Conservation (phyloP, 2,113 vertebrate species). For the Hepsetus odoe region DNA sequence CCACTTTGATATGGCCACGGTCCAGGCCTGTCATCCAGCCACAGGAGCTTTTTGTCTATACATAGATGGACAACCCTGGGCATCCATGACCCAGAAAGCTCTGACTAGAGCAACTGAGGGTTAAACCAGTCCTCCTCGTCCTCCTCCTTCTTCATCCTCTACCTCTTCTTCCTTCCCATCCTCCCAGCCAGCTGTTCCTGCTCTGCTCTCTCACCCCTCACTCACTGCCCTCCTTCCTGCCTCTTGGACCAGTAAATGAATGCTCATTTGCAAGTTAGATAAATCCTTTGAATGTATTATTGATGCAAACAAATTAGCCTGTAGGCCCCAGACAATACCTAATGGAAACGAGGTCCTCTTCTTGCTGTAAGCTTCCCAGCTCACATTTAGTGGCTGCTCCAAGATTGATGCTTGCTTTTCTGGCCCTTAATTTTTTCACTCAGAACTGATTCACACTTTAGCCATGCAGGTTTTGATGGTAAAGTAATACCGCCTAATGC, state of each 20-base stretch:
- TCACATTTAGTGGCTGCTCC: constrained; percentile 71
- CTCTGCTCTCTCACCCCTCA: constrained; percentile 28
- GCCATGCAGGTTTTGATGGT: constrained; percentile 72
- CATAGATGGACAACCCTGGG: constrained; percentile 4
- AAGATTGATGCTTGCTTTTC: constrained; percentile 83
- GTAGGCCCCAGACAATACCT: constrained; percentile 80
- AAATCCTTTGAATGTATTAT: constrained; percentile 82
- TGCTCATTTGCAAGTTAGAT: constrained; percentile 84
- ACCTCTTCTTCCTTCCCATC: neutral
- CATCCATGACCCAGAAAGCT: constrained; percentile 20
- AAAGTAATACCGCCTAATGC: constrained; percentile 72
- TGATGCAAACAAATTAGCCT: constrained; percentile 82
- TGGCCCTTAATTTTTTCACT: constrained; percentile 83
- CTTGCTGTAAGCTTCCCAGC: constrained; percentile 74
- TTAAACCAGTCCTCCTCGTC: constrained; percentile 67
- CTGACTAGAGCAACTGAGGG: constrained; percentile 48
- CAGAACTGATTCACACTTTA: constrained; percentile 77
- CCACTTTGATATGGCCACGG: constrained; percentile 11
- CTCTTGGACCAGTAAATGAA: constrained; percentile 79
- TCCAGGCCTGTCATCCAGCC: constrained; percentile 35
- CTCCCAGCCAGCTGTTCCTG: constrained; percentile 52
- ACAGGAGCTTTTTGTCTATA: constrained; percentile 6
- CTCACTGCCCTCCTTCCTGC: constrained; percentile 70
- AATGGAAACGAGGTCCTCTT: constrained; percentile 77
- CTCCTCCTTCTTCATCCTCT: constrained; percentile 15